A percentile compares a stretch with the other conserved stretches of the same genome.
phyloP scores from a whole-genome alignment of 2,797 vertebrate species.

The Poecilia picta region DNA sequence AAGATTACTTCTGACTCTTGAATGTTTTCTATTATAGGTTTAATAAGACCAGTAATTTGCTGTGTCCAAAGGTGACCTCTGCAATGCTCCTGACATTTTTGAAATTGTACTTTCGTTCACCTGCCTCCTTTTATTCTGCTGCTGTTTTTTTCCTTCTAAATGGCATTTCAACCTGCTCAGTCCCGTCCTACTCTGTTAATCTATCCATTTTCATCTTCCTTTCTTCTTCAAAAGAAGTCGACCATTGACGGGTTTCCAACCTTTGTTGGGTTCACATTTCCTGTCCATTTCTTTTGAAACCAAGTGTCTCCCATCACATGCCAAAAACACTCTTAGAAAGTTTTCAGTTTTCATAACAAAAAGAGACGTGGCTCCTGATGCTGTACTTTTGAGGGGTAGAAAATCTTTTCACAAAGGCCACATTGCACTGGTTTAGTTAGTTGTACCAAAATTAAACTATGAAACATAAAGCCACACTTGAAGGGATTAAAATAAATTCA shows the following conservation, averaged over 20 bases:
- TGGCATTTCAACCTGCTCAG: conserved; percentile 56
- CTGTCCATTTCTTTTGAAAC: conserved; percentile 22
- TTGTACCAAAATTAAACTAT: not conserved
- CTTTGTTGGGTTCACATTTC: conserved; percentile 9
- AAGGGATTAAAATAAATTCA: not conserved
- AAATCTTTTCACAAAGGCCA: not conserved
- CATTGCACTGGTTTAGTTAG: not conserved
- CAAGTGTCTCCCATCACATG: not conserved
- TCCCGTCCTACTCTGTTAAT: conserved; percentile 35
- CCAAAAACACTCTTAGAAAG: not conserved
- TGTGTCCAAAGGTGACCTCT: conserved; percentile 53
- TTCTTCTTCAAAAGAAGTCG: conserved; percentile 22
- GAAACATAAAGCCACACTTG: not conserved
- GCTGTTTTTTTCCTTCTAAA: conserved; percentile 49
- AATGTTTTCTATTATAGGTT: conserved; percentile 23
- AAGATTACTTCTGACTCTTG: conserved; percentile 12
- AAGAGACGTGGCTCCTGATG: not conserved
- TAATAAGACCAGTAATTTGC: conserved; percentile 44
- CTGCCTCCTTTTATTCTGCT: conserved; percentile 38
- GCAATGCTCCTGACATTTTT: conserved; percentile 66
- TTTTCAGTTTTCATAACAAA: not conserved
- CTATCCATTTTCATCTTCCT: conserved; percentile 14
- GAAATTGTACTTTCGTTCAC: conserved; percentile 61
- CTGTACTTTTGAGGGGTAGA: not conserved
- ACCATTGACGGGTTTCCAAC: conserved; percentile 12